phyloP scores from a whole-genome alignment of 2,113 vertebrate species.

The Suncus etruscus region DNA sequence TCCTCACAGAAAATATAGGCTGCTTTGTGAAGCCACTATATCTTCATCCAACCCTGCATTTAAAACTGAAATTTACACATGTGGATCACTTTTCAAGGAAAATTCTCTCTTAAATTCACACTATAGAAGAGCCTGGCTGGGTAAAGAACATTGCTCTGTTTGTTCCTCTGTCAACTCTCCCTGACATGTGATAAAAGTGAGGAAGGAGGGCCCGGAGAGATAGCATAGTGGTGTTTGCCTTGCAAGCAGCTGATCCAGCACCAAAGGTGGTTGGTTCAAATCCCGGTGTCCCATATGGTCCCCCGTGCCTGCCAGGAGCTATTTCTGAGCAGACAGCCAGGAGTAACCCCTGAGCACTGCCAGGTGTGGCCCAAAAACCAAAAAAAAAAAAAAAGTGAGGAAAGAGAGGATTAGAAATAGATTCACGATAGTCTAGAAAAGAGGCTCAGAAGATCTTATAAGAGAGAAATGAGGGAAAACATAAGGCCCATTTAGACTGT shows the following conservation, averaged over 20 bases:
- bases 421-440: neutral
- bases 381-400: neutral
- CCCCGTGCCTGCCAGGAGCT: too few species aligned
- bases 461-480: neutral
- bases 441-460: neutral
- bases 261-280: too few species aligned
- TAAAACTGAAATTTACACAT: neutral
- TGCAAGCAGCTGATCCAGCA: too few species aligned
- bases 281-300: too few species aligned
- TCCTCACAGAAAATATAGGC: slow-evolving; percentile 23
- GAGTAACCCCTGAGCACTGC: too few species aligned
- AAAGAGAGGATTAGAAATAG: neutral
- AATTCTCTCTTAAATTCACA: neutral
- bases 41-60: neutral
- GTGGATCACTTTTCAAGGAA: neutral
- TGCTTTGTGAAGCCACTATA: neutral
- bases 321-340: too few species aligned
- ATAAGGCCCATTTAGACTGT: neutral
- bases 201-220: neutral
- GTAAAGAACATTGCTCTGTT: neutral
- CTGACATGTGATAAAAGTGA: neutral
- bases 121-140: neutral
- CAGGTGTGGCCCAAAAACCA: too few species aligned
- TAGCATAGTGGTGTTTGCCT: too few species aligned
- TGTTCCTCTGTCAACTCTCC: neutral